Conservation (phyloP, 2,797 vertebrate species). For the Ibycter americanus region DNA sequence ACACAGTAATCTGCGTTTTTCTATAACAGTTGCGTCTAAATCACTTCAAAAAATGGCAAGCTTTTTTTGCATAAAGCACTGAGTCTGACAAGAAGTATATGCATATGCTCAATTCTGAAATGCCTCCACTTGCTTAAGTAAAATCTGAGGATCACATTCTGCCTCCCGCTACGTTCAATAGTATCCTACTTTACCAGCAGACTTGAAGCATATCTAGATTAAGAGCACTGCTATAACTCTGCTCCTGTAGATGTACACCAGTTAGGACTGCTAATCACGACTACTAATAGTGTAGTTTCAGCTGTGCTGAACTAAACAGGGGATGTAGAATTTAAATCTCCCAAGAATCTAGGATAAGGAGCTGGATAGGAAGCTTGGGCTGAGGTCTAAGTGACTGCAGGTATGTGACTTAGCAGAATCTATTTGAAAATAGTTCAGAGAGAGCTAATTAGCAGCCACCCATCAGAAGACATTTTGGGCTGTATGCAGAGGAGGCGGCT, state of each 20-base stretch:
- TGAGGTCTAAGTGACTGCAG: not conserved
- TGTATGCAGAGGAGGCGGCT: not conserved
- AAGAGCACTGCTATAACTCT: not conserved
- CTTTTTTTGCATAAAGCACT: slow-evolving; percentile 36
- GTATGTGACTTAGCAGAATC: not conserved
- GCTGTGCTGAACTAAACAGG: not conserved
- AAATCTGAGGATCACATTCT: not conserved
- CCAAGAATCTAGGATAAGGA: slow-evolving; percentile 27
- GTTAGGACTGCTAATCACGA: not conserved
- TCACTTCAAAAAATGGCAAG: slow-evolving; percentile 11
- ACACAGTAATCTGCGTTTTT: slow-evolving; percentile 5
- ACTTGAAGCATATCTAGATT: not conserved
- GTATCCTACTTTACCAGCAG: not conserved
- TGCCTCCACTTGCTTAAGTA: not conserved
- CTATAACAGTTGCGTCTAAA: not conserved
- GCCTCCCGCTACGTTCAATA: rapidly evolving
- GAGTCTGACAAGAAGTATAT: slow-evolving; percentile 5
- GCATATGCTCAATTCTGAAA: not conserved
- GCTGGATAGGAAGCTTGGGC: not conserved
- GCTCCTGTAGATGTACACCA: not conserved
- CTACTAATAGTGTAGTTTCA: not conserved
- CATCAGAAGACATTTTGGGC: not conserved
- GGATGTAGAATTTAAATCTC: not conserved
- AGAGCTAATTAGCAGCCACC: not conserved
- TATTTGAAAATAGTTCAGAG: not conserved